These are phyloP conservation scores for Triplophysa dalaica DNA, from an alignment of 2,113 vertebrate species.

Conservation along the genomic window DNA sequence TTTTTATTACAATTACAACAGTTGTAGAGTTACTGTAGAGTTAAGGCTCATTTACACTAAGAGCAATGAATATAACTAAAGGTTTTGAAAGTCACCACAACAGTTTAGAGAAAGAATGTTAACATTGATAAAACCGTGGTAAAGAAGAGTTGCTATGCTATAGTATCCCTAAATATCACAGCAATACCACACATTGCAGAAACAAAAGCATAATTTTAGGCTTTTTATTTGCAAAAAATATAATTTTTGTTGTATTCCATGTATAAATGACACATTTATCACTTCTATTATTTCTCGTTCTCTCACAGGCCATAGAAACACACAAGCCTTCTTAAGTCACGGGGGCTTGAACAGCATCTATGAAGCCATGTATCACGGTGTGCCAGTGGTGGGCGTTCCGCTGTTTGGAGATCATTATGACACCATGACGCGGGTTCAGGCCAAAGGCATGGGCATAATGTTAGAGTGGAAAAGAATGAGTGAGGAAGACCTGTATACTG, in stretches of 20 bases:
- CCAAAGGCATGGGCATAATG: constrained; percentile 97
- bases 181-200: neutral
- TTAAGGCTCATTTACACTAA: no score
- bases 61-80: no score
- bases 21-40: no score
- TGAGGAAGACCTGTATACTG: constrained; percentile 81
- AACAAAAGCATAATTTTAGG: neutral
- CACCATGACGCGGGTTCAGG: constrained; percentile 95
- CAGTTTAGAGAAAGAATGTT: no score
- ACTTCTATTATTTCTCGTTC: neutral
- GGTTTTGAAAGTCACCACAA: no score
- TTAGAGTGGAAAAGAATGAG: constrained; percentile 92
- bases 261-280: no score
- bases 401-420: constrained; percentile 98
- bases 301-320: constrained; percentile 84
- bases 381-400: constrained; percentile 94
- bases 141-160: no score
- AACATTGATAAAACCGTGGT: no score
- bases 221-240: neutral
- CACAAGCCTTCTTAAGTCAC: constrained; percentile 92
- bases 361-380: constrained; percentile 97
- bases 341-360: constrained; percentile 98
- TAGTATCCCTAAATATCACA: no score
- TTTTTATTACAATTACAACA: no score
- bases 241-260: no score